Base-by-base conservation (phyloP, 2,888 invertebrate genomes). In the Philhelius pedissequus region DNA sequence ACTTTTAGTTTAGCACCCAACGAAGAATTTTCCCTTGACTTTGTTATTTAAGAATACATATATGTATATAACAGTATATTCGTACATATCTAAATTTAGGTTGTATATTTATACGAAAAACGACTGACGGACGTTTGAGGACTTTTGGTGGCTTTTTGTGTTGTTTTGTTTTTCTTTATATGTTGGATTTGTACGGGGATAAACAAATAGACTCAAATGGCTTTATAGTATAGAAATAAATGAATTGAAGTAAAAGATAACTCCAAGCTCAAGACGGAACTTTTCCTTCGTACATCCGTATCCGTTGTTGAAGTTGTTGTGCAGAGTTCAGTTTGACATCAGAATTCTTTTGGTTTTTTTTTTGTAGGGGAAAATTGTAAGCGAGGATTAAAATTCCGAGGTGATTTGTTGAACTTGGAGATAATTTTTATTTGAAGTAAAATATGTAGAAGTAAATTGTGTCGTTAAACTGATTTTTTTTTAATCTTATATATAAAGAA, bases 21-120 rank as follows among this genome's bases (percentile, higher is more conserved):
- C 3, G 9, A 52, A 52, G 25, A 71, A 68, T 54, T 54, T 62
- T 77, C 40, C 78, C 73, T 78, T 68, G 78, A 62, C 73, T 82
- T 82, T 77, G 71, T 82, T 58, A 52, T 64, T 32, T n/a, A 45
- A 64, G 27, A 43, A 11, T 18, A 4, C 2, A 3, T 54, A 9
- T n/a, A 3, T 45, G 1, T 8, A 9, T 7, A n/a, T 18, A 18
- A n/a, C n/a, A n/a, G n/a, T n/a, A n/a, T n/a, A n/a, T n/a, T n/a
- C 6, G 48, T 22, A 11, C 4, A 11, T 20, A 22, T 11, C 8
- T 20, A 20, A 54, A 18, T 11, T 11, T 2, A 9, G 20, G 1
- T 54, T 0, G 54, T 54, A 20, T 52, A 52, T 52, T 27, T 50
- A 25, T 50, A 15, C n/a, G 11, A 11, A 30, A 18, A 11, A 27